Base-by-base conservation (phyloP, 2,113 vertebrate species). In the Ramphastos sulfuratus region DNA sequence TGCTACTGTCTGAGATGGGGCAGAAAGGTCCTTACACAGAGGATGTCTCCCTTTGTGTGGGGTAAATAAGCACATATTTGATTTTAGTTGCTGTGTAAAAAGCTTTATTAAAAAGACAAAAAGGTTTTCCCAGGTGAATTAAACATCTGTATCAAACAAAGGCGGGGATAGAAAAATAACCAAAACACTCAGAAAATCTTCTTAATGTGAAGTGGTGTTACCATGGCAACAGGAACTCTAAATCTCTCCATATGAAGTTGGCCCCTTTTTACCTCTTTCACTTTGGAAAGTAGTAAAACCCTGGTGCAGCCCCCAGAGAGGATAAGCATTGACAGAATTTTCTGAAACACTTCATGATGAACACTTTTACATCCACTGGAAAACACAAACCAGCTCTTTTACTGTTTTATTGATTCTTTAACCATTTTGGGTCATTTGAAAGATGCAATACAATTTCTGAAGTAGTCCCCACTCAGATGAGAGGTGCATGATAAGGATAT, bases 161-260 rank as follows among this genome's bases (percentile, higher is more conserved):
- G 59, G 2, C 71, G 74, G 46, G 12, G 14, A 78, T 90, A 63
- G 73, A 92, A 95, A 96, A 97, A 95, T 71, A 77, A 42, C 60
- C 66, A 87, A 96, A 97, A 97, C 78, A 96, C 82, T 96, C 79
- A 95, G 89, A 97, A 98, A 97, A 95, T 44, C 84, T 94, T 97
- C 87, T 74, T 96, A 94, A 94, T 9, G 15, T 75, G 61, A 94
- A 90, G 69, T 52, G 48, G 17, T 60, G 84, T 96, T 97, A 92
- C 97, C 82, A 93, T 90, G 85, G 84, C 89, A 97, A 97, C 91
- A 3, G 42, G 64, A 96, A 90, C 61, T 64, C 66, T 91, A 93
- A 95, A 88, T 86, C 54, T 64, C 44, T 95, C 65, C 35, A 8
- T 54, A 56, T 86, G 84, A 96, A 81, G 60, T 92, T 95, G 33